Percentiles rank a stretch among this genome's conserved stretches.
phyloP scores from a whole-genome alignment of 2,888 invertebrate genomes.

The Plemyria rubiginata region DNA sequence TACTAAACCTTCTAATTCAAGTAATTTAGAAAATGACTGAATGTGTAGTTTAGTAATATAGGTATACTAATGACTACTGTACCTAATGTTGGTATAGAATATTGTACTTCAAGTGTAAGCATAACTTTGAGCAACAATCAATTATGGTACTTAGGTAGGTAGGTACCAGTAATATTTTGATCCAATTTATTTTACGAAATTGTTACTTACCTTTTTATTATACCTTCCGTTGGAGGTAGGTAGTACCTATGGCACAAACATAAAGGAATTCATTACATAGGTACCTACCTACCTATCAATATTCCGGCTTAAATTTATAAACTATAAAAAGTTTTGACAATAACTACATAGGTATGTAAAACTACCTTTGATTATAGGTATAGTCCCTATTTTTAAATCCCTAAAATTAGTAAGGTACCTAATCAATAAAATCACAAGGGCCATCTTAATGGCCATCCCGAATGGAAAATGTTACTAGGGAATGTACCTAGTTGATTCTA shows the following conservation, averaged over 20 bases:
- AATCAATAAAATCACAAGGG: too few species aligned
- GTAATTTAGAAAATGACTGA: conserved; percentile 78
- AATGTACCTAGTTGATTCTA: conserved; percentile 64
- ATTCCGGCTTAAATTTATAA: conserved; percentile 39
- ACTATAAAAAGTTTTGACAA: conserved; percentile 73
- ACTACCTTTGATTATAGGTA: too few species aligned
- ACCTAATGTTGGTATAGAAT: not conserved
- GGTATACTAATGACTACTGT: conserved; percentile 29
- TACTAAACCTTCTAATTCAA: conserved; percentile 63
- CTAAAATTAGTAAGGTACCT: too few species aligned
- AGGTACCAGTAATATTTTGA: conserved; percentile 51
- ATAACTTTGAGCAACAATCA: conserved; percentile 46
- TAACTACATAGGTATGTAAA: conserved; percentile 63
- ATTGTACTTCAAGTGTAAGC: conserved; percentile 18
- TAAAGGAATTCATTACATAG: conserved; percentile 28
- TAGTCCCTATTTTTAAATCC: too few species aligned
- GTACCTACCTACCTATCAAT: conserved; percentile 8
- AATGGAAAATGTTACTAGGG: conserved; percentile 70
- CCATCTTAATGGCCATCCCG: too few species aligned
- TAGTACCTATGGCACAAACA: too few species aligned
- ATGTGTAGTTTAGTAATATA: conserved; percentile 59
- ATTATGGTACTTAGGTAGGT: too few species aligned
- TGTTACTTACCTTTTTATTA: conserved; percentile 18
- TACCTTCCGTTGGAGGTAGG: not conserved
- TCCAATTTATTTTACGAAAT: conserved; percentile 13